Percentiles rank a stretch among this genome's conserved stretches.
Evolutionary conservation across 2,888 invertebrate genomes (phyloP).

Genomic region (Zaprionus lineosus): DNA sequence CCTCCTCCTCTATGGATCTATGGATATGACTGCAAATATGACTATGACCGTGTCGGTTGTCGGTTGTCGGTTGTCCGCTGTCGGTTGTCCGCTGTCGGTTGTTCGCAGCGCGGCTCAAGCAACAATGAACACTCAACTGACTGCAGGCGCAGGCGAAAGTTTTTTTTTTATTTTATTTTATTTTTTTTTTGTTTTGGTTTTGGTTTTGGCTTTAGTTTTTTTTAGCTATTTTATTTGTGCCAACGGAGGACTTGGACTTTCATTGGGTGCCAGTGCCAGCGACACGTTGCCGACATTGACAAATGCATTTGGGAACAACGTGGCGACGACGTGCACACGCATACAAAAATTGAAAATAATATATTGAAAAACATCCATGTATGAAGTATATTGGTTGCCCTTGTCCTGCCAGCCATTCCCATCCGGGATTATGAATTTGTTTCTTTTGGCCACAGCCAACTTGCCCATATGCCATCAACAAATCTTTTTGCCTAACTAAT

Average conservation of each 20-base stretch:
- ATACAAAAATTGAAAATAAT: constrained; percentile 47
- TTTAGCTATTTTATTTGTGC: constrained; percentile 37
- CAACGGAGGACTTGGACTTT: constrained; percentile 47
- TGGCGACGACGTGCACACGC: constrained; percentile 58
- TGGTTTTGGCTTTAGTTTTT: too few species aligned
- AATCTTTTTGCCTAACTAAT: too few species aligned
- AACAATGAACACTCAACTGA: constrained; percentile 57
- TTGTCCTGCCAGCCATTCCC: constrained; percentile 25
- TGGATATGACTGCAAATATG: constrained; percentile 7
- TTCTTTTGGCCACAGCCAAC: background rate
- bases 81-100: too few species aligned
- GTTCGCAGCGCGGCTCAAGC: constrained; percentile 49
- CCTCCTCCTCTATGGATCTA: constrained; percentile 4
- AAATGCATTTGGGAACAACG: constrained; percentile 67
- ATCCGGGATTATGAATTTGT: background rate
- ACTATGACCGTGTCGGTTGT: background rate
- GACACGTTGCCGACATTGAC: constrained; percentile 66
- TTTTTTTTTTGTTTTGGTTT: constrained; percentile 12
- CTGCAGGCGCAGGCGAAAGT: constrained; percentile 69
- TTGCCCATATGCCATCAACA: background rate
- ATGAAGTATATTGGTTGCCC: constrained; percentile 9
- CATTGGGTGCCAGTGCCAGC: constrained; percentile 51
- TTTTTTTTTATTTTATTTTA: constrained; percentile 30
- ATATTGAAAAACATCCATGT: constrained; percentile 27
- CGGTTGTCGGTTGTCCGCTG: too few species aligned